Evolutionary conservation across 2,888 invertebrate species (phyloP), one percentile per base, ranked within the genome.

Genomic region (Ceratothoa steindachneri): DNA sequence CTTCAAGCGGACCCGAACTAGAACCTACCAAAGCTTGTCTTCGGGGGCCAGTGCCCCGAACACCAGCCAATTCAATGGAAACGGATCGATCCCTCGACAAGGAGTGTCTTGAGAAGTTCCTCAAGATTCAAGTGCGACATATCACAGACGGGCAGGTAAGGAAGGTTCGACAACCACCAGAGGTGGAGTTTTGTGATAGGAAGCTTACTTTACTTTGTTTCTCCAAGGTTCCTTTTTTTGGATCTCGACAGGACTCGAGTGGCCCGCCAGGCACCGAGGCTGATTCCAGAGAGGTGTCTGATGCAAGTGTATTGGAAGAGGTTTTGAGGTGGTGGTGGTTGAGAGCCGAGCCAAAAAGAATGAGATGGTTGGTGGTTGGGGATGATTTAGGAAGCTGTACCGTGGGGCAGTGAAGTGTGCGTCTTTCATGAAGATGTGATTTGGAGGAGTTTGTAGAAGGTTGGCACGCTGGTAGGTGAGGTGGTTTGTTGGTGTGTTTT

Each of bases 121-220:
- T 95, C 82, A 94, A 95, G 87, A 94, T 95, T 83, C 93, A 94
- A 73, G 84, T 84, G n/a, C 89, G 93, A 80, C 93, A 95, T 85
- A 93, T 95, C 84, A 93, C 96, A 75, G 93, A 95, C 86, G 93
- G 95, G 82, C 93, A 95, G 88, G 89, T 90, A 83, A 82, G 81
- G 31, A 51, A n/a, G 29, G n/a, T 1, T 67, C 28, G 15, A n/a
- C n/a, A n/a, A n/a, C n/a, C n/a, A 7, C 19, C 19, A 15, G 51
- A 51, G 51, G 51, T 51, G 51, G 51, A 15, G 9, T 51, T 12
- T 51, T 51, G 51, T 12, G n/a, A n/a, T n/a, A n/a, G n/a, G n/a
- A n/a, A n/a, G n/a, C n/a, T n/a, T n/a, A n/a, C n/a, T n/a, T n/a
- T n/a, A n/a, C n/a, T n/a, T n/a, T n/a, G n/a, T n/a, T n/a, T n/a